phyloP scores from a whole-genome alignment of 2,797 vertebrate genomes.

The Acanthiza pusilla region DNA sequence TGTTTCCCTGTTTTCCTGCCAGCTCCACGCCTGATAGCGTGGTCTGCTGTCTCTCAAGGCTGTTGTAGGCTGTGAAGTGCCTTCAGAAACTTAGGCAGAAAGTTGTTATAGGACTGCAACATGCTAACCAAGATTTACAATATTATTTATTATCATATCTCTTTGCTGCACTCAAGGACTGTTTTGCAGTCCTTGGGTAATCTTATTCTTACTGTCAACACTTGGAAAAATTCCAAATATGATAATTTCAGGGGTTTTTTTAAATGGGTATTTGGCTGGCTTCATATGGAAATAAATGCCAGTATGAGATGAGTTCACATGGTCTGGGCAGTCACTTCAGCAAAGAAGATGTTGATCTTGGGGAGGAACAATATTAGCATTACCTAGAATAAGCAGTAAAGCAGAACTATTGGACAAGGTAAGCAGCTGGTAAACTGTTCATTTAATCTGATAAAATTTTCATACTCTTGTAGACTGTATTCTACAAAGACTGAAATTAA shows the following conservation, averaged over 20 bases:
- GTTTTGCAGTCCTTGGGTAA: neutral
- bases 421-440: neutral
- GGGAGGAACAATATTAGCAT: neutral
- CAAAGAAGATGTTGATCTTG: neutral
- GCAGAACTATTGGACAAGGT: neutral
- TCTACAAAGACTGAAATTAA: neutral
- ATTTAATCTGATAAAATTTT: neutral
- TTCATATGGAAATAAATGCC: neutral
- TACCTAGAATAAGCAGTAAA: neutral
- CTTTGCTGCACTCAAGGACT: neutral
- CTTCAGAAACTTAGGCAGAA: neutral
- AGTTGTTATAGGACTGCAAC: neutral
- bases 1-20: neutral
- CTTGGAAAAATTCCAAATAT: neutral
- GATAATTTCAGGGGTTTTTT: neutral
- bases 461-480: neutral
- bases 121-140: neutral
- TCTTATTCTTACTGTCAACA: neutral
- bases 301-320: neutral
- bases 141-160: slow-evolving; percentile 3
- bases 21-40: rapidly evolving
- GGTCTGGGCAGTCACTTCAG: neutral
- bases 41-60: neutral
- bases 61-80: neutral
- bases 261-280: neutral